Evolutionary conservation across 2,113 vertebrate species (phyloP).

Genomic region (Oreochromis tanganicae): DNA sequence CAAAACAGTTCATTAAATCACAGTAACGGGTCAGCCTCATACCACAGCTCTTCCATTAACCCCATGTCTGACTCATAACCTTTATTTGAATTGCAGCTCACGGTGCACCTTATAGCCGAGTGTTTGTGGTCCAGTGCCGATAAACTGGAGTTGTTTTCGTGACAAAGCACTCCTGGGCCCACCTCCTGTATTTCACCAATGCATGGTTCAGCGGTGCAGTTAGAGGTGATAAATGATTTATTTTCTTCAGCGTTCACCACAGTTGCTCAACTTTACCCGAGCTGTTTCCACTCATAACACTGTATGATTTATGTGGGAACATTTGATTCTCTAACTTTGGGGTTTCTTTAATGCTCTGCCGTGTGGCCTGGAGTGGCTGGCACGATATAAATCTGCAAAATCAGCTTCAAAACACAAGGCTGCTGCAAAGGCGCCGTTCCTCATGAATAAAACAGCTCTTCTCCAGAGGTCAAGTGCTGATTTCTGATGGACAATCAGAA

Average conservation of each 20-base stretch:
- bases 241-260: conserved; percentile 40
- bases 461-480: background rate
- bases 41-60: background rate
- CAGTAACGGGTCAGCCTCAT: background rate
- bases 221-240: conserved; percentile 58
- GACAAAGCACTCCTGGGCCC: conserved; percentile 25
- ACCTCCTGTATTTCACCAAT: conserved; percentile 36
- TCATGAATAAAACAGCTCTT: background rate
- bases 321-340: background rate
- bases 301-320: conserved; percentile 53
- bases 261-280: conserved; percentile 38
- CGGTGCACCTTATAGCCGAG: background rate
- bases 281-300: conserved; percentile 28
- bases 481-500: background rate
- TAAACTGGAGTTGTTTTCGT: conserved; percentile 7
- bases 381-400: background rate
- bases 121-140: background rate
- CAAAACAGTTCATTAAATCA: background rate
- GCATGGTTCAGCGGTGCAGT: conserved; percentile 28
- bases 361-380: background rate
- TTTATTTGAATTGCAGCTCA: background rate
- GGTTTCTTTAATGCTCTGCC: background rate
- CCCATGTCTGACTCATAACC: background rate
- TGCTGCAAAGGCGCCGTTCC: background rate
- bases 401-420: background rate